Conservation (phyloP, 2,113 vertebrate genomes). For the Pholis gunnellus region DNA sequence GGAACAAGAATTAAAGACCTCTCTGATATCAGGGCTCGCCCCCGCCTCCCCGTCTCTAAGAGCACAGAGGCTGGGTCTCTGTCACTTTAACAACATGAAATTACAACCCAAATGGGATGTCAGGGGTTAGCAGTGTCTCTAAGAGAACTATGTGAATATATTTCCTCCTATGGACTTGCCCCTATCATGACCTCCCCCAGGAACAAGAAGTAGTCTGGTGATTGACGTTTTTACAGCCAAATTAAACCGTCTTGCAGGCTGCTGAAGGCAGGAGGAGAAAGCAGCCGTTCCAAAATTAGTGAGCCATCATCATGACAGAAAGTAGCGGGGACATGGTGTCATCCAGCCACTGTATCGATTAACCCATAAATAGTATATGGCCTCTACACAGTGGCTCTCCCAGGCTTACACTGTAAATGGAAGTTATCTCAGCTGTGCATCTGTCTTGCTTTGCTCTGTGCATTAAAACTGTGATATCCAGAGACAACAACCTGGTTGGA, state of each 20-base stretch:
- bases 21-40: slow-evolving; percentile 70
- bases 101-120: slow-evolving; percentile 91
- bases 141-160: slow-evolving; percentile 88
- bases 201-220: slow-evolving; percentile 86
- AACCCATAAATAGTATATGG: slow-evolving; percentile 90
- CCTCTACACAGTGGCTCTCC: slow-evolving; percentile 87
- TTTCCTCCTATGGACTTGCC: slow-evolving; percentile 92
- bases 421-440: slow-evolving; percentile 75
- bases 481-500: slow-evolving; percentile 22
- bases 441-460: slow-evolving; percentile 62
- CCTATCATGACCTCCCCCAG: slow-evolving; percentile 87
- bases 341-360: slow-evolving; percentile 95
- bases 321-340: slow-evolving; percentile 94
- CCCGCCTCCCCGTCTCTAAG: slow-evolving; percentile 73
- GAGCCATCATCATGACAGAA: slow-evolving; percentile 96
- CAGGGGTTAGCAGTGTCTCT: slow-evolving; percentile 87
- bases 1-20: slow-evolving; percentile 67
- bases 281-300: slow-evolving; percentile 95
- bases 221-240: slow-evolving; percentile 94
- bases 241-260: slow-evolving; percentile 88
- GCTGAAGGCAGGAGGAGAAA: slow-evolving; percentile 83
- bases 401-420: slow-evolving; percentile 76
- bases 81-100: slow-evolving; percentile 93
- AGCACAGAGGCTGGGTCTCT: slow-evolving; percentile 84
- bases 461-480: slow-evolving; percentile 43